Evolutionary conservation across 2,797 vertebrate genomes (phyloP), one percentile per base, ranked within the genome.

Genomic region (Sylvia borin): DNA sequence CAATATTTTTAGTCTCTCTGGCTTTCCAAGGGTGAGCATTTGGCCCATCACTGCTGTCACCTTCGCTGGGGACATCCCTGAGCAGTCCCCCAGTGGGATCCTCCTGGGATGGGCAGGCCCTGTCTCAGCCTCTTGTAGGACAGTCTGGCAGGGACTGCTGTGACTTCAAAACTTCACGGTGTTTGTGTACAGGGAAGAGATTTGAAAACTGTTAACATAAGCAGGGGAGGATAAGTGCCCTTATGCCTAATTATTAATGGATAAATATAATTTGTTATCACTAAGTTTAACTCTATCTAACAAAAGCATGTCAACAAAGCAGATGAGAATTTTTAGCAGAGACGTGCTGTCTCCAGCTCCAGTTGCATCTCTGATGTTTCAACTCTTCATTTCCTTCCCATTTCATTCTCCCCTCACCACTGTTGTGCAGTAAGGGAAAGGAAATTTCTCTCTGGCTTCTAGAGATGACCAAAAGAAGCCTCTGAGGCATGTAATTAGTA

Each of bases 401-500:
- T 67, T 94, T 73, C 55, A 5, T 83, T 53, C 53, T 74, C 11
- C 16, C 17, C 32, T 70, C 60, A 70, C 48, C 47, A 60, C 70
- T 66, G 10, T 27, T 45, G 32, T 13, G 45, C 18, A 85, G 17
- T 38, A 55, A 47, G 29, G 26, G 24, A 85, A 87, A 93, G 76
- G 21, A 79, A 89, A 90, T 67, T 71, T 34, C 60, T 74, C 91
- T 64, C 36, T 89, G 57, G 8, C 11, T 95, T 85, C 60, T 70
- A 48, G 48, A 89, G 40, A n/a, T 92, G 80, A 82, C 81, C 77
- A 89, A 92, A 94, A 95, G 36, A 73, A 93, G 71, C 71, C 71
- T 91, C 71, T 38, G n/a, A 94, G 86, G 81, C 64, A 73, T 57
- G 78, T 93, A 91, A 85, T 92, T 94, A 95, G 87, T 51, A 24